Evolutionary conservation across 2,888 invertebrate species (phyloP).

Genomic region (Thecophora atra): DNA sequence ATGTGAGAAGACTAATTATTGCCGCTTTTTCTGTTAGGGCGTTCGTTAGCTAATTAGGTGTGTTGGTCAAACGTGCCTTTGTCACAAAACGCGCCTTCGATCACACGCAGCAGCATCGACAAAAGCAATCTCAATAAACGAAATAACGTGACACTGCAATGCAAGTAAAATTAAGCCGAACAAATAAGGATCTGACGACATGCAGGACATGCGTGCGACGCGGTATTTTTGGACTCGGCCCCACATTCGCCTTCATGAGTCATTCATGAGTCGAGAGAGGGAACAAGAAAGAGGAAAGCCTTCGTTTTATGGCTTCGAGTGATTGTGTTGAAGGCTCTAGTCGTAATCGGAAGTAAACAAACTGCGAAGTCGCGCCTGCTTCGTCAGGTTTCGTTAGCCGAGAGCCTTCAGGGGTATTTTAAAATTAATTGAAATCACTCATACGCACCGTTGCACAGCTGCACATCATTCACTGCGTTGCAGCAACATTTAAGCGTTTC

Average conservation of each 20-base stretch:
- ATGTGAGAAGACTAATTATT: background rate
- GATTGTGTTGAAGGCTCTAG: too few relatives aligned
- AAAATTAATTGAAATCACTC: too few relatives aligned
- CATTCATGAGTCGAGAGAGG: background rate
- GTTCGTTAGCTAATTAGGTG: conserved; percentile 22
- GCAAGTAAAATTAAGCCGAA: conserved; percentile 4
- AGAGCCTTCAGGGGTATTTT: too few relatives aligned
- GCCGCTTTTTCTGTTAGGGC: conserved; percentile 16
- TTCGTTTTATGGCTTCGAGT: too few relatives aligned
- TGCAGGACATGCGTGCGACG: background rate
- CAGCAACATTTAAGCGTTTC: background rate
- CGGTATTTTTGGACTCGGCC: background rate
- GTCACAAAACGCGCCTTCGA: background rate
- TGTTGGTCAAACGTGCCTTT: conserved; percentile 33
- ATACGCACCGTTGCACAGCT: too few relatives aligned
- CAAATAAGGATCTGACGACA: background rate
- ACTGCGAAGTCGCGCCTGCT: too few relatives aligned
- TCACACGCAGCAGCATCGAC: background rate
- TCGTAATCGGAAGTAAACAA: too few relatives aligned
- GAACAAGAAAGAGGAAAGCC: too few relatives aligned
- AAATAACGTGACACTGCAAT: conserved; percentile 6
- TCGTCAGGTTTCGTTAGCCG: background rate
- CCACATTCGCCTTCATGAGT: background rate
- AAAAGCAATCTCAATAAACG: conserved; percentile 6
- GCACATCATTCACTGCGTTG: background rate